phyloP scores from a whole-genome alignment of 2,113 vertebrate genomes.

The Columba janthina region DNA sequence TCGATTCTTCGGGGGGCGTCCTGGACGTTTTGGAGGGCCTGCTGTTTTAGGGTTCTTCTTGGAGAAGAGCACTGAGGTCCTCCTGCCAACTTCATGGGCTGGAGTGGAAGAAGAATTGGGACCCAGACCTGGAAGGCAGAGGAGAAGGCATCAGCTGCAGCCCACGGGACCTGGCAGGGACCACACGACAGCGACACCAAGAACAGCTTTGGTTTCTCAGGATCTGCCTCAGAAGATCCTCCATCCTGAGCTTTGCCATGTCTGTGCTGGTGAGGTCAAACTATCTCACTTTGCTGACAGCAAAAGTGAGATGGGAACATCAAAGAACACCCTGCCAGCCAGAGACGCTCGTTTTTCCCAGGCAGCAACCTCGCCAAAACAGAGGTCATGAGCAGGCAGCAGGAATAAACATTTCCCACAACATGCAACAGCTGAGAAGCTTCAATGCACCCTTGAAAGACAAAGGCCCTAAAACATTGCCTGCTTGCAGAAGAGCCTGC shows the following conservation, averaged over 20 bases:
- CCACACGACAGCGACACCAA: accelerated
- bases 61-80: conserved; percentile 97
- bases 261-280: background rate
- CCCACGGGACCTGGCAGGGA: accelerated
- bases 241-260: background rate
- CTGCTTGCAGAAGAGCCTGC: background rate
- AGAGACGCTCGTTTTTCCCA: background rate
- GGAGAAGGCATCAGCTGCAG: background rate
- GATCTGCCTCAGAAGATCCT: background rate
- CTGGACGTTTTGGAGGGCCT: conserved; percentile 93
- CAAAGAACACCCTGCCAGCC: background rate
- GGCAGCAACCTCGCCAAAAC: background rate
- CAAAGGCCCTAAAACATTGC: background rate
- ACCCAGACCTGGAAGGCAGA: conserved; percentile 78
- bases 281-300: background rate
- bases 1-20: conserved; percentile 94
- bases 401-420: background rate
- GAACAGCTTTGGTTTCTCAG: background rate
- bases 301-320: background rate
- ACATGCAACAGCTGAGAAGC: background rate
- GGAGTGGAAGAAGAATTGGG: conserved; percentile 88
- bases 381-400: background rate
- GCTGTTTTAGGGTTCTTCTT: conserved; percentile 97
- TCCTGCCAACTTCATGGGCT: conserved; percentile 94
- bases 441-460: background rate